Conservation (phyloP, 2,113 vertebrate genomes). For the Perognathus longimembris region DNA sequence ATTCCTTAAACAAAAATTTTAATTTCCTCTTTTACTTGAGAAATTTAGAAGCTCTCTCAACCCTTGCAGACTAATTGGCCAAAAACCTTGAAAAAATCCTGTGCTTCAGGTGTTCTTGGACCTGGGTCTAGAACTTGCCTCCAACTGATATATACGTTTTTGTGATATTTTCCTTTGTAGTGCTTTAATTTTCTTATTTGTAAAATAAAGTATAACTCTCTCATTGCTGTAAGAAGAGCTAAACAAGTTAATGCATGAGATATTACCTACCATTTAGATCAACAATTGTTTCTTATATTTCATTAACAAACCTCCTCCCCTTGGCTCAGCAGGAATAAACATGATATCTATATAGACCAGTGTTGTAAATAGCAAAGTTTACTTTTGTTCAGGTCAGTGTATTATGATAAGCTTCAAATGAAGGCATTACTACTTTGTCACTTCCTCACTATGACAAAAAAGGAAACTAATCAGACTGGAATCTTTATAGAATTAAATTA, state of each 20-base stretch:
- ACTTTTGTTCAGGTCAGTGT: slow-evolving; percentile 31
- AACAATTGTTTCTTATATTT: too few relatives aligned
- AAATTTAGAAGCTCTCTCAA: background rate
- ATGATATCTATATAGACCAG: background rate
- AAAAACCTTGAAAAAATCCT: background rate
- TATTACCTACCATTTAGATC: background rate
- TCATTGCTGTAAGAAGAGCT: background rate
- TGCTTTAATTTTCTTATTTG: background rate
- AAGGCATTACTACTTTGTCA: background rate
- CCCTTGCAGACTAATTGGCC: background rate
- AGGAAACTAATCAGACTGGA: slow-evolving; percentile 25
- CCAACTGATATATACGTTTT: background rate
- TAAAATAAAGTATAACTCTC: background rate
- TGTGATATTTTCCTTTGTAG: background rate
- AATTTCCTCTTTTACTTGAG: background rate
- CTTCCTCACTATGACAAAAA: background rate
- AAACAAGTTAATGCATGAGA: background rate
- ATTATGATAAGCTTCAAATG: slow-evolving; percentile 39
- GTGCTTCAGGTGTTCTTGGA: background rate
- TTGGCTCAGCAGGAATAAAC: slow-evolving; percentile 35
- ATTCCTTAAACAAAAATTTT: background rate
- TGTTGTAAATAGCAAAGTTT: background rate
- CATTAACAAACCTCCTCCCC: too few relatives aligned
- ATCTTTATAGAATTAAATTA: slow-evolving; percentile 60
- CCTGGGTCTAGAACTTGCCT: background rate